These are phyloP conservation scores for Dissostichus mawsoni DNA, from an alignment of 2,113 vertebrate genomes.

Conservation along the genomic window DNA sequence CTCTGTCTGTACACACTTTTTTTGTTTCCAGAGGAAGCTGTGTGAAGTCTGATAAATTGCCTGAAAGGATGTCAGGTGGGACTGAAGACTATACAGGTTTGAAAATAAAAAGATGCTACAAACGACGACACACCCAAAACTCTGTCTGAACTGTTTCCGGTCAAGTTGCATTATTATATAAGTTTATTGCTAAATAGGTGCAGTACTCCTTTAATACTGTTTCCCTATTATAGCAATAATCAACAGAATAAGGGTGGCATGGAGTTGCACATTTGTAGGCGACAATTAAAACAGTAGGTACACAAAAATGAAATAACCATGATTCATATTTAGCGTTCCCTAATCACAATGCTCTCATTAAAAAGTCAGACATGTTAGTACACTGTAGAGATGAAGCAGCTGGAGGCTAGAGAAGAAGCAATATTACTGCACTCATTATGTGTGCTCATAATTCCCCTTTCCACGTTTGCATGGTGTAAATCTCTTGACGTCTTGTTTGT, in stretches of 20 bases:
- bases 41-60: not conserved
- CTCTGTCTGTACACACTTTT: no score
- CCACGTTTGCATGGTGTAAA: constrained; percentile 25
- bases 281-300: not conserved
- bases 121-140: no score
- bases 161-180: not conserved
- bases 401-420: constrained; percentile 3
- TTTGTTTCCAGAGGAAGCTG: not conserved
- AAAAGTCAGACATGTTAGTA: constrained; percentile 39
- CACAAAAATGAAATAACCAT: constrained; percentile 21
- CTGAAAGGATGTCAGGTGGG: not conserved
- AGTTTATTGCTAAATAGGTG: not conserved
- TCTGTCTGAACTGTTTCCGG: no score
- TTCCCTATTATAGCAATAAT: not conserved
- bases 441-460: constrained; percentile 28
- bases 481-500: constrained; percentile 35
- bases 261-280: not conserved
- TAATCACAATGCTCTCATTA: constrained; percentile 48
- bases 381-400: constrained; percentile 19
- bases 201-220: not conserved
- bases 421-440: constrained; percentile 29
- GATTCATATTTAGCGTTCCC: constrained; percentile 1
- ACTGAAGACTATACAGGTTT: not conserved
- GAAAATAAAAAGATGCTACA: not conserved
- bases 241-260: not conserved